Percentiles rank a stretch among this genome's conserved stretches.
These are phyloP conservation scores for Harpalus rufipes DNA, from an alignment of 2,888 invertebrate species.

Conservation along the genomic window DNA sequence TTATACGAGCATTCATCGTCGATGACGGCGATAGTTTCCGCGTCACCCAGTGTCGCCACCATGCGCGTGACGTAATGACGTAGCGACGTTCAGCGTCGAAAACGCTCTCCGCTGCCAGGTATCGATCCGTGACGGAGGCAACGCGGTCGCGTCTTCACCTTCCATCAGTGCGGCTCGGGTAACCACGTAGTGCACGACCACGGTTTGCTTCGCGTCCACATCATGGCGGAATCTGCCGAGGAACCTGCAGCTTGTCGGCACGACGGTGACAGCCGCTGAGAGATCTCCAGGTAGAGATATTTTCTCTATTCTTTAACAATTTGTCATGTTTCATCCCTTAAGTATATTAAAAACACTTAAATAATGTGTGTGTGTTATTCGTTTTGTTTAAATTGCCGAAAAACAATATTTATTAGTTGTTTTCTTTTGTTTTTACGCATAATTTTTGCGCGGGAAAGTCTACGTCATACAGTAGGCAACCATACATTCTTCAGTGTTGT, in stretches of 20 bases:
- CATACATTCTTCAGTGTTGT: background rate
- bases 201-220: conserved; percentile 33
- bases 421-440: background rate
- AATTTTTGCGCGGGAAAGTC: conserved; percentile 5
- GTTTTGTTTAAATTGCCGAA: background rate
- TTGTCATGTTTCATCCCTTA: background rate
- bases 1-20: background rate
- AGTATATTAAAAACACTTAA: background rate
- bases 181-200: conserved; percentile 57
- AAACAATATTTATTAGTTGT: background rate
- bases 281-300: conserved; percentile 50
- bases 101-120: conserved; percentile 60
- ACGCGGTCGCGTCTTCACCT: conserved; percentile 53
- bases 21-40: conserved; percentile 52
- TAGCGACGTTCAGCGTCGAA: conserved; percentile 57
- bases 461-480: background rate
- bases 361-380: background rate
- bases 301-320: background rate
- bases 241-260: conserved; percentile 31
- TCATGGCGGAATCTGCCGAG: conserved; percentile 60
- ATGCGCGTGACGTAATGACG: conserved; percentile 69
- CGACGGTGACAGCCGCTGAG: conserved; percentile 38
- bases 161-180: conserved; percentile 63
- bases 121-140: conserved; percentile 64
- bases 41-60: conserved; percentile 68